Base-by-base conservation (phyloP, 2,797 vertebrate genomes). In the Graptemys geographica region DNA sequence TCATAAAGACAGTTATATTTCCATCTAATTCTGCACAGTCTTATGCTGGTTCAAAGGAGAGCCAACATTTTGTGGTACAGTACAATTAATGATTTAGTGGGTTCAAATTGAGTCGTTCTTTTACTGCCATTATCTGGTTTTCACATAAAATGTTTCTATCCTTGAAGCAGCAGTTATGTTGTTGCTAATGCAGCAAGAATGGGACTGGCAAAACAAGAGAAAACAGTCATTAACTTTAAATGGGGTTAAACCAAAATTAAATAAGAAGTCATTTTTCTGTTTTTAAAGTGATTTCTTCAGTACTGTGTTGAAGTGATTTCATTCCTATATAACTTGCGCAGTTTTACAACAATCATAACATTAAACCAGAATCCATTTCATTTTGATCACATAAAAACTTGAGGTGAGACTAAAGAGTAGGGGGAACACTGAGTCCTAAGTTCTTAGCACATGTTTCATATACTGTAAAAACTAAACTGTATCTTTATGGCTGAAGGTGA, bases 111-210 rank as follows among this genome's bases (percentile, higher is more conserved):
- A 93, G 74, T 90, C 52, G 10, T 83, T 94, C 57, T 87, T 93
- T 91, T 84, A 93, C 92, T 95, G 74, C 84, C 90, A 52, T 92
- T 96, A 65, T 79, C 82, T 90, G 87, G 89, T 53, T 94, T 96
- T 83, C 25, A 85, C 83, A 85, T 74, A 88, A 92, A 94, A 79
- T 37, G 15, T 69, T 83, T 92, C 57, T 93, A 90, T 92, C 84
- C 85, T 90, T 86, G 87, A 87, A 51, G 79, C 65, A 37, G 51
- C n/a, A 84, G 41, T 55, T 72, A 13, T 69, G 41, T 91, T 88
- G 49, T 96, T 90, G 41, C 33, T 94, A 76, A 72, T 21, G 5
- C 28, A 86, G 78, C 74, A 96, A 92, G 81, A 92, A 84, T 15
- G 69, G 69, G 92, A 59, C 51, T 1, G 1, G 95, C 49, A 94